phyloP scores from a whole-genome alignment of 2,888 invertebrate genomes.

The Drosophila birchii region DNA sequence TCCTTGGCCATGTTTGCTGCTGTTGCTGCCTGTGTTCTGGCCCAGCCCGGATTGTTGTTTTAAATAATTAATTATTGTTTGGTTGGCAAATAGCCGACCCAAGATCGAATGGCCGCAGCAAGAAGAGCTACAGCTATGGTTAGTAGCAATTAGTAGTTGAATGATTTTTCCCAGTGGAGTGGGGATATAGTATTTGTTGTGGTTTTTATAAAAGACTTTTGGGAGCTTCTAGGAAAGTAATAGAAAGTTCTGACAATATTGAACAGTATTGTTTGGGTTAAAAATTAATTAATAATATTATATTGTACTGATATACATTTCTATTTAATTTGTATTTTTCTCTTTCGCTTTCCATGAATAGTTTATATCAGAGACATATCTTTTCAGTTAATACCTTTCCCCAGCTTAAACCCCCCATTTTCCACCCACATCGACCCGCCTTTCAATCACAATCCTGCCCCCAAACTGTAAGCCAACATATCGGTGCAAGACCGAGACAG shows the following conservation, averaged over 20 bases:
- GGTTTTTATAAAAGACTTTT: not conserved
- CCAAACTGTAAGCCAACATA: constrained; percentile 37
- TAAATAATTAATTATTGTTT: constrained; percentile 80
- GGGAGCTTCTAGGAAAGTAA: not conserved
- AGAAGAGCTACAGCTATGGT: constrained; percentile 15
- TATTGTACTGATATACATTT: no score
- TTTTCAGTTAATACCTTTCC: constrained; percentile 12
- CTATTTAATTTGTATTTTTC: not conserved
- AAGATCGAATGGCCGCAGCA: constrained; percentile 56
- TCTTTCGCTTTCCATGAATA: not conserved
- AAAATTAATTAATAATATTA: not conserved
- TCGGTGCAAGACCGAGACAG: constrained; percentile 9
- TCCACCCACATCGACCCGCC: constrained; percentile 19
- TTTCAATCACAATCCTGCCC: constrained; percentile 52
- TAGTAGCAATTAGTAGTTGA: constrained; percentile 52
- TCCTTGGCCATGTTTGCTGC: constrained; percentile 23
- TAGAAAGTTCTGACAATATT: not conserved
- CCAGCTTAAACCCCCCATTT: not conserved
- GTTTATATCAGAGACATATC: constrained; percentile 7
- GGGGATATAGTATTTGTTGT: constrained; percentile 2
- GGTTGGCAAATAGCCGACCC: constrained; percentile 64
- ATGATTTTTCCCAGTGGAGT: constrained; percentile 12
- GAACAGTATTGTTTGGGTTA: not conserved
- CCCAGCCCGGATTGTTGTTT: constrained; percentile 52
- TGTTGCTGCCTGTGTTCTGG: constrained; percentile 30